These are phyloP conservation scores for Acanthococcus lagerstroemiae DNA, from an alignment of 2,888 invertebrate genomes.

Conservation along the genomic window DNA sequence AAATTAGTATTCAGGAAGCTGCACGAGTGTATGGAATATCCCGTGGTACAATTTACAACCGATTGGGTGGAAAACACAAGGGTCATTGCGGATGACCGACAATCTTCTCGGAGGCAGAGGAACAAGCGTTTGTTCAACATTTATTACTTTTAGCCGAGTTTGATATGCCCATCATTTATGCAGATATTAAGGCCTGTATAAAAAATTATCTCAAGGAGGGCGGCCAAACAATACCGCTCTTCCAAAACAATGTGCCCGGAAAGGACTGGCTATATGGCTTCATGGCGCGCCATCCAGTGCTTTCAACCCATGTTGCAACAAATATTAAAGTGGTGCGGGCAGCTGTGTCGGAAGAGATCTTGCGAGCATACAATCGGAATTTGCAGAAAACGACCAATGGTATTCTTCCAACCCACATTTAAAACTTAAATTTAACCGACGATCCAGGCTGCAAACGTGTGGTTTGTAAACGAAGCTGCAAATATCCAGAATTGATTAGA, in stretches of 20 bases:
- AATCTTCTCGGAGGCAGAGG: background rate
- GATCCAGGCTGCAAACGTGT: slow-evolving; percentile 25
- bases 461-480: slow-evolving; percentile 38
- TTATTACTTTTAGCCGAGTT: too few species aligned
- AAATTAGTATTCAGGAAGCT: too few species aligned
- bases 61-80: background rate
- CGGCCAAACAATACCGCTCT: too few species aligned
- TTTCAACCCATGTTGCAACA: background rate
- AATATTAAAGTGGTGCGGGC: background rate
- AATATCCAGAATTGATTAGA: slow-evolving; percentile 39
- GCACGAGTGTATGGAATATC: too few species aligned
- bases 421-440: background rate
- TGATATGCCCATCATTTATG: background rate
- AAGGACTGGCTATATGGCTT: background rate
- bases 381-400: too few species aligned
- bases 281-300: background rate
- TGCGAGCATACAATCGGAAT: too few species aligned
- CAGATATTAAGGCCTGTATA: background rate
- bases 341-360: background rate
- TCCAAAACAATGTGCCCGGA: too few species aligned
- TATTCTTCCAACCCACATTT: too few species aligned
- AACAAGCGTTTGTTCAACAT: too few species aligned
- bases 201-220: too few species aligned
- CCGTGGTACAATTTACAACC: background rate
- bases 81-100: background rate